Conservation (phyloP, 2,888 invertebrate species). For the Mythimna loreyi region DNA sequence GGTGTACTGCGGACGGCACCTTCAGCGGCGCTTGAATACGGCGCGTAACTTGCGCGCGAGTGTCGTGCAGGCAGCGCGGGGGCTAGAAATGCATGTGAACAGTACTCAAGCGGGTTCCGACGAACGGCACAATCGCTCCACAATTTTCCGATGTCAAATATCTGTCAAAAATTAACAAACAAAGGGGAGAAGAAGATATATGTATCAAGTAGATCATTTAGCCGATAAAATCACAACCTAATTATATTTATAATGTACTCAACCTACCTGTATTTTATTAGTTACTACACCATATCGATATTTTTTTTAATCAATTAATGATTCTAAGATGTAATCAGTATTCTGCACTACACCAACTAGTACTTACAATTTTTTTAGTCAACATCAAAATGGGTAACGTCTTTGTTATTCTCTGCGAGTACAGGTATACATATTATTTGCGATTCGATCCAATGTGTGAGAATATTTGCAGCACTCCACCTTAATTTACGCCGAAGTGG, state of each 20-base stretch:
- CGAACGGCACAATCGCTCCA: no score
- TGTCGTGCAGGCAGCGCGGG: no score
- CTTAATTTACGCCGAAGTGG: constrained; percentile 46
- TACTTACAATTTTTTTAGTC: constrained; percentile 11
- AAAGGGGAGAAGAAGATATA: not conserved
- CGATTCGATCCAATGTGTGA: constrained; percentile 32
- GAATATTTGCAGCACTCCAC: constrained; percentile 52
- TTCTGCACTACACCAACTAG: constrained; percentile 14
- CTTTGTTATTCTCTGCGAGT: constrained; percentile 19
- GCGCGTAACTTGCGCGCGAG: no score
- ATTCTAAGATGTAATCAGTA: constrained; percentile 5
- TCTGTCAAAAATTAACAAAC: not conserved
- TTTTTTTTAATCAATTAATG: constrained; percentile 22
- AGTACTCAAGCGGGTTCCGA: no score
- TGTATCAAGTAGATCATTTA: not conserved
- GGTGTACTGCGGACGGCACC: no score
- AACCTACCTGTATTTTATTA: not conserved
- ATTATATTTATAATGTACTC: not conserved
- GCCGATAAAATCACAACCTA: not conserved
- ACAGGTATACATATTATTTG: constrained; percentile 26
- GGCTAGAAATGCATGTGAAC: no score
- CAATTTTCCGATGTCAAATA: no score
- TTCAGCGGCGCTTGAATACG: no score
- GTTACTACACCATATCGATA: constrained; percentile 15
- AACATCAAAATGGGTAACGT: not conserved